Base-by-base conservation (phyloP, 2,113 vertebrate genomes). In the Parotia lawesii region DNA sequence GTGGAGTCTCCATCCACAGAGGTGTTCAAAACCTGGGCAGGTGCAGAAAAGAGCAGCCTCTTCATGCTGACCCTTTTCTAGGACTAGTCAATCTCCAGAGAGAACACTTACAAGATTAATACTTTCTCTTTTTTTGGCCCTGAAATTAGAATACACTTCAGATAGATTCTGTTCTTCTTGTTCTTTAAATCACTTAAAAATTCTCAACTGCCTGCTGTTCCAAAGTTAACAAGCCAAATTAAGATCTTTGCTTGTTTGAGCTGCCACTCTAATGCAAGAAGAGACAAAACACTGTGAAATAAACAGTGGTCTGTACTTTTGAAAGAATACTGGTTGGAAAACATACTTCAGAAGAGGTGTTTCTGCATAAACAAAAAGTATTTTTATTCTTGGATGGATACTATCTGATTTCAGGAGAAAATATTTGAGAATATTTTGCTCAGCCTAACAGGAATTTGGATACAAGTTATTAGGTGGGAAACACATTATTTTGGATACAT, bases 151-250 rank as follows among this genome's bases (percentile, higher is more conserved):
- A 61, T 89, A 61, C 42, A 28, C 27, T 82, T 87, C 70, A 79
- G 37, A 79, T 85, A 82, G 71, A 31, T 82, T 85, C 33, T 66
- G 20, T 57, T 92, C 44, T 87, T 85, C 2, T 73, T 94, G 10
- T 83, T 83, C 53, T 71, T 92, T 45, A 45, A 87, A 83, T 77
- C 64, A 40, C 71, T 85, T 75, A 54, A 85, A 93, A 93, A 85
- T 82, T 92, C 87, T 87, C 44, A 57, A 4, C 44, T 89, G 64
- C 50, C 53, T 91, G 54, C 90, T 58, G 58, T 81, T 94, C 58
- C 58, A 53, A 94, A 85, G 66, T 93, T 89, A 93, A 93, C 77
- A 79, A 89, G 78, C 70, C 87, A 91, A 89, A 95, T 95, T 64
- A 89, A 93, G 74, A 53, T 72, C 67, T 91, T 91, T 72, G 72